Evolutionary conservation across 2,888 invertebrate genomes (phyloP), one percentile per base, ranked within the genome.

Genomic region (Panopea generosa): DNA sequence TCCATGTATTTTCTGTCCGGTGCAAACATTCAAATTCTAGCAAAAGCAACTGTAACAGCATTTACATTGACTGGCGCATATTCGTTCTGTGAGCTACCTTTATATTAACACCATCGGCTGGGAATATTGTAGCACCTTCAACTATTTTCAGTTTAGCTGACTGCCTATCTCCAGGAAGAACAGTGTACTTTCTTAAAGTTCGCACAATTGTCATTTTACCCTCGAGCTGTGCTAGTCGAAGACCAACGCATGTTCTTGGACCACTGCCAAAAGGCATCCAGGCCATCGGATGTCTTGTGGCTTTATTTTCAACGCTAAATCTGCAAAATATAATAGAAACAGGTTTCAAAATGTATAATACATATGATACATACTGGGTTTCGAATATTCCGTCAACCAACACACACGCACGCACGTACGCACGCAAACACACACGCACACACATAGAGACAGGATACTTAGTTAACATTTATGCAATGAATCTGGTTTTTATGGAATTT

Each of bases 241-340:
- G 80, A 0, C 91, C 91, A 6, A 89, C 88, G 70, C 91, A 91
- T 20, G 84, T 86, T 7, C 91, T 71, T 1, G 90, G 90, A 7
- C 91, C 91, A 20, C 86, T 88, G 0, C 91, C 91, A 73, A 91
- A 91, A 2, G 91, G 89, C 83, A 90, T 82, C 87, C 88, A 91
- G 0, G 90, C 87, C 81, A 86, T 82, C 0, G 87, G 86, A 61
- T 90, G 88, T 22, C 89, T 83, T 1, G 43, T 70, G 3, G 72
- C 69, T 63, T 85, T 80, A 24, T 71, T 78, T 50, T 90, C 88
- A 2, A 84, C 71, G 20, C 83, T 70, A 75, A 90, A 90, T 77
- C 90, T 90, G 83, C 20, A n/a, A 45, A 18, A 20, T 18, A 45
- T 40, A 40, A 40, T n/a, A n/a, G n/a, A n/a, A n/a, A n/a, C n/a